Conservation (phyloP, 2,113 vertebrate species). For the Cyanoderma ruficeps region DNA sequence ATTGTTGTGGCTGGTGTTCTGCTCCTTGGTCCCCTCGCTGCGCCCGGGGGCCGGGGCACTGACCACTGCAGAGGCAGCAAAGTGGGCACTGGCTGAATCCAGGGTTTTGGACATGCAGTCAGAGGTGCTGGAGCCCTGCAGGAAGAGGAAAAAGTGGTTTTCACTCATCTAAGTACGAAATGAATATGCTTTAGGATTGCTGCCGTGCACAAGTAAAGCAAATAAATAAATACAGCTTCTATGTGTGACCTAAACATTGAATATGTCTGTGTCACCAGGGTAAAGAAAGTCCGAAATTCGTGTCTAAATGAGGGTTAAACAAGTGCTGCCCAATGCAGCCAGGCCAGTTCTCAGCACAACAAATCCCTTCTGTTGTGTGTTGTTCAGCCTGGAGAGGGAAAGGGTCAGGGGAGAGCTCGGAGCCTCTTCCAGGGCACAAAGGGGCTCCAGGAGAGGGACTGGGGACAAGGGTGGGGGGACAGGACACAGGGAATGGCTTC, state of each 20-base stretch:
- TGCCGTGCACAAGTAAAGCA: neutral
- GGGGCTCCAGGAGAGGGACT: neutral
- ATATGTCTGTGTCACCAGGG: neutral
- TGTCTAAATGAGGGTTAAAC: rapidly evolving
- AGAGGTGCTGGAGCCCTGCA: slow-evolving; percentile 78
- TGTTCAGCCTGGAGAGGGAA: neutral
- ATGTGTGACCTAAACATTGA: neutral
- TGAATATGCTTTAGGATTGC: rapidly evolving
- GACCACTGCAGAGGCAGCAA: slow-evolving; percentile 92
- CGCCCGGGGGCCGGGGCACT: slow-evolving; percentile 78
- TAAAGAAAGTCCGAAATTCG: rapidly evolving
- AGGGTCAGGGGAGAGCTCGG: rapidly evolving
- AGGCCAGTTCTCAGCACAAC: neutral
- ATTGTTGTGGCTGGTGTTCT: slow-evolving; percentile 76
- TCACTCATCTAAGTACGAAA: neutral
- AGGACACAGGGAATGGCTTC: neutral
- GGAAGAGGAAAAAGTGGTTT: neutral
- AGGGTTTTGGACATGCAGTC: slow-evolving; percentile 88
- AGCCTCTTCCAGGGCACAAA: rapidly evolving
- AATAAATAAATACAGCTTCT: neutral
- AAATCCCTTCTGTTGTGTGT: rapidly evolving
- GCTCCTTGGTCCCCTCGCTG: slow-evolving; percentile 78
- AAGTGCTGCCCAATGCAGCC: neutral
- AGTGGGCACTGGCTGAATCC: slow-evolving; percentile 91
- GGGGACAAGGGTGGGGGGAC: neutral